Base-by-base conservation (phyloP, 1,140 invertebrate species). In the Lucilia cuprina region DNA sequence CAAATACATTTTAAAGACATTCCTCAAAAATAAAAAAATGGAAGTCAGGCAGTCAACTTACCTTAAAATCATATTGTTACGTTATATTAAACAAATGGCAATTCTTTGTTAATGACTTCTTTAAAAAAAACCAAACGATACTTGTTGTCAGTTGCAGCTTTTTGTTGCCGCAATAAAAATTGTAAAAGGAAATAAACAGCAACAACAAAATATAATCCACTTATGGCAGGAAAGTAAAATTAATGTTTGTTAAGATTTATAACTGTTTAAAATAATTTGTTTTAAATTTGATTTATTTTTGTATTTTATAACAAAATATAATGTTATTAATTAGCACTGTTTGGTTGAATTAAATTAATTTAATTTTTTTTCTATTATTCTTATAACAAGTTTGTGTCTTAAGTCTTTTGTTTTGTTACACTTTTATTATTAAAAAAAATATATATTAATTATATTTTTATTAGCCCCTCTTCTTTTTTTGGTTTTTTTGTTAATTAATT, bases 401-500 rank as follows among this genome's bases (percentile, higher is more conserved):
- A 83, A 83, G 82, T 83, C 82, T 83, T 83, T 70, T 83, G 82
- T 83, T 83, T 83, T 55, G 0, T 13, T 55, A 8, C 41, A 41
- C 7, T 41, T 41, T 10, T 41, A 41, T 41, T 8, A 41, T 41
- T 41, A 30, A 30, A 2, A 30, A 30, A 30, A 30, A 30, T 3
- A 41, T 41, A n/a, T 41, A 41, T 41, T 7, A 41, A 41, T 41
- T 41, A 41, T 60, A 60, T 60, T 60, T n/a, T 60, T n/a, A n/a
- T 60, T 17, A 60, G n/a, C 14, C 14, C 75, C 35, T 5, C 75
- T 17, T n/a, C n/a, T 78, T 78, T 78, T 41, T n/a, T 30, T 30
- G 25, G 25, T 78, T 60, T 60, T 25, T 74, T 74, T n/a, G n/a
- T 21, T 50, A 82, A 41, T 41, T 41, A 41, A 87, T 86, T 87